Conservation (phyloP, 2,888 invertebrate genomes). For the Drosophila affinis region DNA sequence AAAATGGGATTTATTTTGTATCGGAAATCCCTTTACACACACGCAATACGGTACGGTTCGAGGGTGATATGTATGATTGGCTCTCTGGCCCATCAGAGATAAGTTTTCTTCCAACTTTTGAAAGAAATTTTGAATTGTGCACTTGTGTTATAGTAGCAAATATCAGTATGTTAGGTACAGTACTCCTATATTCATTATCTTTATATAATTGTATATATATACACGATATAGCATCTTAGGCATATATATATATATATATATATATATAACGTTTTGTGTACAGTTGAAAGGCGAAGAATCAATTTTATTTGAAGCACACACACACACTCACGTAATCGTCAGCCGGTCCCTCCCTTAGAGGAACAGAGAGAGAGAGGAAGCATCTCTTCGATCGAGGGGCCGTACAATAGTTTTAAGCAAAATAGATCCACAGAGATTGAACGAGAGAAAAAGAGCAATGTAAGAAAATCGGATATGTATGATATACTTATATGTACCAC, state of each 20-base stretch:
- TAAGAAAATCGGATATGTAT: constrained; percentile 65
- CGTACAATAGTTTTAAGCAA: constrained; percentile 21
- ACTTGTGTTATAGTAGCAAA: constrained; percentile 68
- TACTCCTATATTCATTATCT: constrained; percentile 13
- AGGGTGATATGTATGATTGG: constrained; percentile 11
- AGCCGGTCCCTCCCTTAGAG: constrained; percentile 8
- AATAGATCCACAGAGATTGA: background rate
- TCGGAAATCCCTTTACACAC: background rate
- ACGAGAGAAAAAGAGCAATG: constrained; percentile 10
- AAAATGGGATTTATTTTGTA: background rate
- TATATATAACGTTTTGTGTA: constrained; percentile 47
- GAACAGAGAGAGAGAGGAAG: background rate
- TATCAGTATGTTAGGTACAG: constrained; percentile 28
- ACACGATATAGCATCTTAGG: constrained; percentile 30
- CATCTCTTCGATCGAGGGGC: constrained; percentile 2
- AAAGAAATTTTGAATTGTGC: constrained; percentile 39
- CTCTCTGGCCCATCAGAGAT: constrained; percentile 36
- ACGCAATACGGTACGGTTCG: background rate
- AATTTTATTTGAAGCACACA: background rate
- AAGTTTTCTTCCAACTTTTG: constrained; percentile 10
- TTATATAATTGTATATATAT: constrained; percentile 5
- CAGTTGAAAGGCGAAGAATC: constrained; percentile 38
- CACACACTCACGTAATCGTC: constrained; percentile 8
- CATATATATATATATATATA: constrained; percentile 34
- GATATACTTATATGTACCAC: constrained; percentile 55